phyloP scores from a whole-genome alignment of 2,797 vertebrate species.

The Coregonus sp. region DNA sequence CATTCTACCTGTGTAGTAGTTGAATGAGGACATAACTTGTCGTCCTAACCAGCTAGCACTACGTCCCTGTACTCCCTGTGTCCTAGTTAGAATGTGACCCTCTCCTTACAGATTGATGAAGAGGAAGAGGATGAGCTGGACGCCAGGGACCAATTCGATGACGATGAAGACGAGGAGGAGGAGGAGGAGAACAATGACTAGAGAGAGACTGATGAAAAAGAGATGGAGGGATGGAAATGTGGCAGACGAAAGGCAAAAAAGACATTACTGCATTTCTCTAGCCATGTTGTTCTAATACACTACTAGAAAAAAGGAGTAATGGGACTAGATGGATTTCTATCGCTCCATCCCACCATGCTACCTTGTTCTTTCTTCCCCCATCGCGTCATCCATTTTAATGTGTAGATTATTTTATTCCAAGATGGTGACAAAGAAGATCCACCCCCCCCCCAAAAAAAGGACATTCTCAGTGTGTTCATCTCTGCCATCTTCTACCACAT shows the following conservation, averaged over 20 bases:
- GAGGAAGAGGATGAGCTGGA: conserved; percentile 96
- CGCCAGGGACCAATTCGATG: conserved; percentile 83
- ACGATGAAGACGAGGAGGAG: conserved; percentile 78
- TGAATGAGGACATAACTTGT: not conserved
- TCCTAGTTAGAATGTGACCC: conserved; percentile 58
- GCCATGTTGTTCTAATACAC: conserved; percentile 21
- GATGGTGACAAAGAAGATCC: conserved; percentile 9
- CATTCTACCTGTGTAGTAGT: not conserved
- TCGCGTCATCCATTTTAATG: conserved; percentile 38
- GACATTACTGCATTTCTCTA: conserved; percentile 29
- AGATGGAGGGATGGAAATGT: conserved; percentile 40
- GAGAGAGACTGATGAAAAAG: conserved; percentile 1
- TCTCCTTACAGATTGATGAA: conserved; percentile 85
- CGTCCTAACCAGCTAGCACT: conserved; percentile 30
- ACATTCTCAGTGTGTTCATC: conserved; percentile 59
- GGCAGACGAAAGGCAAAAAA: conserved; percentile 32
- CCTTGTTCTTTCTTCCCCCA: conserved; percentile 22
- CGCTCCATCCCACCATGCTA: conserved; percentile 42
- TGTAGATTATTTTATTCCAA: conserved; percentile 40
- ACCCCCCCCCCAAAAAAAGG: conserved; percentile 4
- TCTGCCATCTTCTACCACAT: conserved; percentile 31
- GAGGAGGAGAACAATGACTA: conserved; percentile 72
- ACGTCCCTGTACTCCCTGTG: conserved; percentile 34
- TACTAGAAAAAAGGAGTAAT: conserved; percentile 47
- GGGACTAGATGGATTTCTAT: conserved; percentile 43